Conservation (phyloP, 1,140 invertebrate species). For the Drosophila carrolli region DNA sequence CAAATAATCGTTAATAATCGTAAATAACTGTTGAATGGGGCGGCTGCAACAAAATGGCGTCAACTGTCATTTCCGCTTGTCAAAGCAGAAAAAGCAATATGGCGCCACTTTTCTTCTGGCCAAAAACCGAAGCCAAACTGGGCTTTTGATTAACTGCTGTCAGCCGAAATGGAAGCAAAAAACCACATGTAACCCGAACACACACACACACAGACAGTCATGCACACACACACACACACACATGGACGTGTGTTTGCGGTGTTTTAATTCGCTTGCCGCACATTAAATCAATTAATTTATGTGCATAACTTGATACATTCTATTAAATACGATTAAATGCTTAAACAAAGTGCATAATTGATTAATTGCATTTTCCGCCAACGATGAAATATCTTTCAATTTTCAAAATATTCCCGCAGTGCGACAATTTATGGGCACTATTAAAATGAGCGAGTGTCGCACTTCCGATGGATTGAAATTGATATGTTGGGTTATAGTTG, state of each 20-base stretch:
- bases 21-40: constrained; percentile 28
- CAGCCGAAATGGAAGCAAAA: constrained; percentile 19
- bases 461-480: constrained; percentile 22
- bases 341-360: constrained; percentile 57
- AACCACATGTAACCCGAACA: constrained; percentile 14
- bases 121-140: constrained; percentile 6
- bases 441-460: constrained; percentile 37
- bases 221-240: not conserved
- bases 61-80: constrained; percentile 56
- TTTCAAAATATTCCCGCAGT: constrained; percentile 10
- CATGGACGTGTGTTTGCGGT: constrained; percentile 23
- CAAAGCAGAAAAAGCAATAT: constrained; percentile 51
- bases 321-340: constrained; percentile 60
- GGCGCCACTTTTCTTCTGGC: constrained; percentile 6
- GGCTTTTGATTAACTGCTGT: constrained; percentile 48
- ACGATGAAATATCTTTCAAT: constrained; percentile 31
- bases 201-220: not conserved
- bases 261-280: constrained; percentile 54
- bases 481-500: constrained; percentile 1
- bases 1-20: constrained; percentile 39
- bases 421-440: constrained; percentile 32
- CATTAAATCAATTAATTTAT: constrained; percentile 72
- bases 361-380: constrained; percentile 51
- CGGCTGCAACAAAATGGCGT: constrained; percentile 50
- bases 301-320: constrained; percentile 58